phyloP scores from a whole-genome alignment of 2,888 invertebrate genomes.

The Diaphora mendica region DNA sequence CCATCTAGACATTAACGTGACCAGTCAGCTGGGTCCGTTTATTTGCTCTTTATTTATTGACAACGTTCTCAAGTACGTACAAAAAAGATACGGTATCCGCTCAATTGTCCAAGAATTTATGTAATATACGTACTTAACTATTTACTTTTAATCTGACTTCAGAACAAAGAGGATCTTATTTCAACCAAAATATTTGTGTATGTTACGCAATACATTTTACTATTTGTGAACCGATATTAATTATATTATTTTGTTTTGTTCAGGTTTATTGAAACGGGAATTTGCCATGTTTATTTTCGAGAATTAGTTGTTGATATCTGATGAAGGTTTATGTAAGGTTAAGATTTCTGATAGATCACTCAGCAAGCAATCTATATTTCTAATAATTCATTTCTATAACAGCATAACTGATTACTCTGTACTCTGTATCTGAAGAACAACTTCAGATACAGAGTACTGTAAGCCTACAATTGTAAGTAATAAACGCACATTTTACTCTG shows the following conservation, averaged over 20 bases:
- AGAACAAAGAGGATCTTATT: not conserved
- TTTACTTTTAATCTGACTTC: not conserved
- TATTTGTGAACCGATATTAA: not conserved
- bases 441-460: too few relatives aligned
- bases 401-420: too few relatives aligned
- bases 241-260: not conserved
- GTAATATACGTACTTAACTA: too few relatives aligned
- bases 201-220: not conserved
- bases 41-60: slow-evolving; percentile 9
- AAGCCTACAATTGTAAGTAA: too few relatives aligned
- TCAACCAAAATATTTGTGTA: not conserved
- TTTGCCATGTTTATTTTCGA: not conserved
- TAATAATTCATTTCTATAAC: too few relatives aligned
- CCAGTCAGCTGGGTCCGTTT: slow-evolving; percentile 1
- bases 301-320: not conserved
- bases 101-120: too few relatives aligned
- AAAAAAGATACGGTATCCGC: not conserved
- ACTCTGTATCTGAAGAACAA: too few relatives aligned
- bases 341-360: too few relatives aligned
- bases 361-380: too few relatives aligned
- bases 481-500: slow-evolving; percentile 95
- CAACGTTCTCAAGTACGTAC: not conserved
- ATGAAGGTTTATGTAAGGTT: not conserved
- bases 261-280: not conserved
- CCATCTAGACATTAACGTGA: slow-evolving; percentile 7